Evolutionary conservation across 1,140 invertebrate species (phyloP).

Genomic region (Drosophila elegans): DNA sequence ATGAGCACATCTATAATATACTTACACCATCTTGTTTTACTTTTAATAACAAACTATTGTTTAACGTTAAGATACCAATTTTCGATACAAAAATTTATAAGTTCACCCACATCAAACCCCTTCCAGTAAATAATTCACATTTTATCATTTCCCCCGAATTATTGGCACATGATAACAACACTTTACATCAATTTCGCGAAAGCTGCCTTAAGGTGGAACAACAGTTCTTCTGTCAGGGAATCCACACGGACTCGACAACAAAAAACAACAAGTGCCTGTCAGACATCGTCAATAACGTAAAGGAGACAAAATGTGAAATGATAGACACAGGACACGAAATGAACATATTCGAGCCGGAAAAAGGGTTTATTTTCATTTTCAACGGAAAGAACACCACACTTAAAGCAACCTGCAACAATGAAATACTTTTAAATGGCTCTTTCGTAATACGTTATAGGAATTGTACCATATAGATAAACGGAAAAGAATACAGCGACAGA

Average conservation of each 20-base stretch:
- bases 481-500: slow-evolving; percentile 3
- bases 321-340: background rate
- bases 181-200: slow-evolving; percentile 8
- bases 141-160: slow-evolving; percentile 10
- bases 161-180: slow-evolving; percentile 3
- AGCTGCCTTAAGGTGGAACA: slow-evolving; percentile 11
- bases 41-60: slow-evolving; percentile 16
- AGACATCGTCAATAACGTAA: slow-evolving; percentile 7
- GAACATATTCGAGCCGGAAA: slow-evolving; percentile 4
- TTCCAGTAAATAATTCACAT: slow-evolving; percentile 5
- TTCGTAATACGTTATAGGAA: slow-evolving; percentile 3
- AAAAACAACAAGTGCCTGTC: slow-evolving; percentile 10
- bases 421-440: slow-evolving; percentile 2
- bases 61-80: slow-evolving; percentile 20
- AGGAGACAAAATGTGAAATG: slow-evolving; percentile 1
- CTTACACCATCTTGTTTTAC: slow-evolving; percentile 8
- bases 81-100: slow-evolving; percentile 11
- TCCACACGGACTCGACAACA: background rate
- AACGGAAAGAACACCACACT: slow-evolving; percentile 4
- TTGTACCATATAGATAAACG: slow-evolving; percentile 13
- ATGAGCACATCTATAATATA: too few species aligned
- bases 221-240: slow-evolving; percentile 13
- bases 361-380: slow-evolving; percentile 15
- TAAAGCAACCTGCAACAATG: slow-evolving; percentile 2
- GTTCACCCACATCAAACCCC: slow-evolving; percentile 3